A percentile compares a stretch with the other conserved stretches of the same genome.
These are phyloP conservation scores for Danionella dracula DNA, from an alignment of 2,797 vertebrate genomes.

Conservation along the genomic window DNA sequence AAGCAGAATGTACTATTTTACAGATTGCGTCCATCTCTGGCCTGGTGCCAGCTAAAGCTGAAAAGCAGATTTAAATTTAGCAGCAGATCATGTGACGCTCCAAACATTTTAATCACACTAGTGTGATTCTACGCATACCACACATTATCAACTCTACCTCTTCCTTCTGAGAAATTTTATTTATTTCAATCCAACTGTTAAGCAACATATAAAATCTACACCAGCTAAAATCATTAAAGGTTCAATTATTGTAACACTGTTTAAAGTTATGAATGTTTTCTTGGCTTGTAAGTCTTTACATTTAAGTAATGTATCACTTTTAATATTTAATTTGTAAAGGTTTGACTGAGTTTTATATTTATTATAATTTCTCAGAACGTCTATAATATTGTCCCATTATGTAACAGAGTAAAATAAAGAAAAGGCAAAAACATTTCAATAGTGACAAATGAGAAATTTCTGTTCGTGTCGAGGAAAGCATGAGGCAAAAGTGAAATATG, in stretches of 20 bases:
- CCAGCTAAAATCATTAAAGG: too few relatives aligned
- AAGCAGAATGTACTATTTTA: too few relatives aligned
- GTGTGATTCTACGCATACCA: neutral
- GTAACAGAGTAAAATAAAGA: neutral
- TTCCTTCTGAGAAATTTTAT: neutral
- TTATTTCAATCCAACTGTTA: too few relatives aligned
- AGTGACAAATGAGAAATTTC: neutral
- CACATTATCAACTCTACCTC: too few relatives aligned
- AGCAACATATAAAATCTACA: too few relatives aligned
- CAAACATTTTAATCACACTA: neutral
- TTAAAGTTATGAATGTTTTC: too few relatives aligned
- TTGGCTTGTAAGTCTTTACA: too few relatives aligned
- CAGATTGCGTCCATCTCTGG: neutral
- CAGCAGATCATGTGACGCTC: neutral
- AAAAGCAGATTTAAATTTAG: neutral
- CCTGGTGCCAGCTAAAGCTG: neutral
- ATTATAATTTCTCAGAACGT: too few relatives aligned
- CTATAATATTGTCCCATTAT: neutral
- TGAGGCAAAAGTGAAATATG: conserved; percentile 51
- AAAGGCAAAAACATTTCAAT: neutral
- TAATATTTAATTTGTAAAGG: too few relatives aligned
- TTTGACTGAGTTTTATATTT: too few relatives aligned
- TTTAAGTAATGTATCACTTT: too few relatives aligned
- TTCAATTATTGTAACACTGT: too few relatives aligned
- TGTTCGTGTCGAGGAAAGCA: neutral